Evolutionary conservation across 2,797 vertebrate genomes (phyloP), one percentile per base, ranked within the genome.

Genomic region (Manis javanica): DNA sequence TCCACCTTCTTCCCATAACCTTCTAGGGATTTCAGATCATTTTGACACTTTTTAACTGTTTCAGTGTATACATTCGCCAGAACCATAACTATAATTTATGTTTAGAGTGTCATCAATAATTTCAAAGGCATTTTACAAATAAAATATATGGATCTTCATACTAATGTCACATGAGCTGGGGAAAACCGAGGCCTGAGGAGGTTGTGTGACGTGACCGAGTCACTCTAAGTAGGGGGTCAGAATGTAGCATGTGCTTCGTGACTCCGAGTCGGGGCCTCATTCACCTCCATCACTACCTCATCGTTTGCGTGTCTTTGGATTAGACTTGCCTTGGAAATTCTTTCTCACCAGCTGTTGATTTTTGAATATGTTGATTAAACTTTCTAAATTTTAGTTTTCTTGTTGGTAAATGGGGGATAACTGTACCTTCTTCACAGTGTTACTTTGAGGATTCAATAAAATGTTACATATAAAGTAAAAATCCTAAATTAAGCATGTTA

Each of bases 51-150:
- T 4, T 49, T 72, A 51, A 61, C 23, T 78, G 10, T 57, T 61
- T 39, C 46, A 68, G 2, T 29, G 18, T 92, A 85, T 69, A 37
- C 46, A 21, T 64, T 69, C 69, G 59, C 16, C 23, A 78, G 63
- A 74, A 0, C 23, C 5, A 49, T 26, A 74, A 29, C 19, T 78
- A 24, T 71, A 61, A 46, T 49, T 91, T 90, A 89, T 46, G 42
- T 85, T 85, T 87, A 24, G 12, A 85, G 46, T 11, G n/a, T 37
- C 11, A 78, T 23, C 69, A 16, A 64, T 77, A 19, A 91, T 68
- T 79, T 94, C 29, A 95, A 92, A 87, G 42, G 8, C 12, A 51
- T 90, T 95, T 96, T 69, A 85, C 42, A 82, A 92, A 86, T 51
- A 24, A 66, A 83, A 49, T 77, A 31, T 77, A 84, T 90, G 87